Conservation (phyloP, 2,113 vertebrate genomes). For the Pituophis catenifer region DNA sequence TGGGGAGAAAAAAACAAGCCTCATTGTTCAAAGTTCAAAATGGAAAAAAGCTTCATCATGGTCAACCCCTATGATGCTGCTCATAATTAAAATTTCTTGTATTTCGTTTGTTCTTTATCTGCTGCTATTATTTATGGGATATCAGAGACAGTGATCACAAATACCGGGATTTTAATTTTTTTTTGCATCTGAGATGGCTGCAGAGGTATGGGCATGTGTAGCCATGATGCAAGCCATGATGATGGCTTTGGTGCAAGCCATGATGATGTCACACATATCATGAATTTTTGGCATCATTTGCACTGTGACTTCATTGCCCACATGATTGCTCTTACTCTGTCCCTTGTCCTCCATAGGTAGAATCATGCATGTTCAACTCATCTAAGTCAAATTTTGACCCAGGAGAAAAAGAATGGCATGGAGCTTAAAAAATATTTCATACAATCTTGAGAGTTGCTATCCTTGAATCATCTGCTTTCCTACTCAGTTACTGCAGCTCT, state of each 20-base stretch:
- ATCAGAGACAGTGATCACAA: neutral
- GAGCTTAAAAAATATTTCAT: neutral
- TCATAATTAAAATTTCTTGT: neutral
- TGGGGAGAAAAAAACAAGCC: neutral
- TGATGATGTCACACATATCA: neutral
- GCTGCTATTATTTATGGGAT: neutral
- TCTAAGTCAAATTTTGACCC: neutral
- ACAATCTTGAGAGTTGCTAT: neutral
- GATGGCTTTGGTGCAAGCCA: neutral
- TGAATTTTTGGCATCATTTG: neutral
- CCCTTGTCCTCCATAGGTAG: neutral
- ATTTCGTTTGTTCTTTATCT: neutral
- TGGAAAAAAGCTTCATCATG: neutral
- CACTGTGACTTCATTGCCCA: neutral
- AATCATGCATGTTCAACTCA: neutral
- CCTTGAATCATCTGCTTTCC: neutral
- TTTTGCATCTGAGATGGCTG: neutral
- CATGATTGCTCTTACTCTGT: neutral
- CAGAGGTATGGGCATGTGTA: neutral
- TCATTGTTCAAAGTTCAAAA: neutral
- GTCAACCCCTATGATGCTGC: neutral
- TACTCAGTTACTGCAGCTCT: neutral
- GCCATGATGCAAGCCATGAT: neutral
- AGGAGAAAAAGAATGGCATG: neutral
- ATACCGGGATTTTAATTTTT: neutral